A percentile compares a stretch with the other conserved stretches of the same genome.
These are phyloP conservation scores for Porites cylindrica DNA, from an alignment of 92 coral and sea anemone species.

Conservation along the genomic window DNA sequence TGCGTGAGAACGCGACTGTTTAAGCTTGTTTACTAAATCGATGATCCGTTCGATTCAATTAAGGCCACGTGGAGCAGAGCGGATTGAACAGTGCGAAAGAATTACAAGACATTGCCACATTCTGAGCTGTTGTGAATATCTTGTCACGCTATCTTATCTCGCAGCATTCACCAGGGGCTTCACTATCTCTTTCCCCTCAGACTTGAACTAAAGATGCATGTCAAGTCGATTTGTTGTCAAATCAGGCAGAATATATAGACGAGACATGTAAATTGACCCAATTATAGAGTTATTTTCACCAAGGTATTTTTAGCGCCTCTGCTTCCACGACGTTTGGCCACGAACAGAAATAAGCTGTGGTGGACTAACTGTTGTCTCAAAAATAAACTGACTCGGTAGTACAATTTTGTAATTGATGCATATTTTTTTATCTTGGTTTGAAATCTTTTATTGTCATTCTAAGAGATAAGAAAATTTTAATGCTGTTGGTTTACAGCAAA, in stretches of 20 bases:
- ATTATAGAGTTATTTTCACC: conserved; percentile 31
- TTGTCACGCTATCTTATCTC: conserved; percentile 20
- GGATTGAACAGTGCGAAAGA: conserved; percentile 7
- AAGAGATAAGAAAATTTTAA: not conserved
- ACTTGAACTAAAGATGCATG: not conserved
- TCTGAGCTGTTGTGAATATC: conserved; percentile 6
- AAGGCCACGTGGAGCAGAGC: conserved; percentile 34
- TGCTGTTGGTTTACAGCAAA: not conserved
- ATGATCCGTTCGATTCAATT: conserved; percentile 43
- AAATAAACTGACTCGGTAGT: not conserved
- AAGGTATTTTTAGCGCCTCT: conserved; percentile 24
- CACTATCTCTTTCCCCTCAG: not conserved
- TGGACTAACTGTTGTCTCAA: conserved; percentile 2
- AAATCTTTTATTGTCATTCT: too few species aligned
- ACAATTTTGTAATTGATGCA: not conserved
- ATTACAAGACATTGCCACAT: conserved; percentile 8
- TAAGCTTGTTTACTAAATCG: conserved; percentile 20
- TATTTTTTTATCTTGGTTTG: too few species aligned
- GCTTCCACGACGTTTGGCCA: not conserved
- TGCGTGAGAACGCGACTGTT: conserved; percentile 52
- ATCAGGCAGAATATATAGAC: conserved; percentile 1
- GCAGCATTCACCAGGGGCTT: not conserved
- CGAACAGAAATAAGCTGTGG: conserved; percentile 18
- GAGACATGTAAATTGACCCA: conserved; percentile 32
- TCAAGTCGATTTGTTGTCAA: conserved; percentile 30